A percentile compares a stretch with the other conserved stretches of the same genome.
Conservation (phyloP, 2,888 invertebrate species). For the Thymelicus acteon region DNA sequence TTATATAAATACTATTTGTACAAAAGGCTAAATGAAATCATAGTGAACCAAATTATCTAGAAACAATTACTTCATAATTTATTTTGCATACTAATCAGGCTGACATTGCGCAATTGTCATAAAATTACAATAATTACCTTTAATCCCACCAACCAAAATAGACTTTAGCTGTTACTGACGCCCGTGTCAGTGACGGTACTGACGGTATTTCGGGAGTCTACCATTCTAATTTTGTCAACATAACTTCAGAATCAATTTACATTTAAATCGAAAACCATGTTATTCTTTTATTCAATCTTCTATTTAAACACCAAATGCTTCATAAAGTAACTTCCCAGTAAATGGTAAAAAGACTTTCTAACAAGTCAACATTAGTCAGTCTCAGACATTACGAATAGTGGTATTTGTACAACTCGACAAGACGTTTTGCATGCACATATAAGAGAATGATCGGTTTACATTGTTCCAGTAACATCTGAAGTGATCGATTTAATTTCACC, state of each 20-base stretch:
- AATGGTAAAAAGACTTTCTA: not conserved
- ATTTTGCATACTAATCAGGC: not conserved
- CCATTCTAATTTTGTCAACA: constrained; percentile 11
- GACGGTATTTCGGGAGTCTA: constrained; percentile 1
- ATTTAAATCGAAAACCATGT: not conserved
- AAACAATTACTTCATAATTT: not conserved
- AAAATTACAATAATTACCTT: not conserved
- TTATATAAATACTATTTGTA: no score
- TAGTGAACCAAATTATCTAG: no score
- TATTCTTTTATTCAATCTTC: constrained; percentile 1
- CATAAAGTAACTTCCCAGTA: not conserved
- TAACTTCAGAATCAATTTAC: not conserved
- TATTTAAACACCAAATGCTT: not conserved
- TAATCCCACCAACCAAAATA: not conserved
- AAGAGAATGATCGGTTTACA: not conserved
- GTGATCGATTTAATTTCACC: no score
- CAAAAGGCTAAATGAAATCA: no score
- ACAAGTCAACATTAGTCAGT: constrained; percentile 6
- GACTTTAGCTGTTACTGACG: not conserved
- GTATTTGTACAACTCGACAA: constrained; percentile 1
- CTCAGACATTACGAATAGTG: not conserved
- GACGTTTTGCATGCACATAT: not conserved
- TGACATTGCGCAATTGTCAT: not conserved
- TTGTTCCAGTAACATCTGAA: no score
- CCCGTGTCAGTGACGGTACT: not conserved